These are phyloP conservation scores for Lipophrys pholis DNA, from an alignment of 2,113 vertebrate genomes.

Conservation along the genomic window DNA sequence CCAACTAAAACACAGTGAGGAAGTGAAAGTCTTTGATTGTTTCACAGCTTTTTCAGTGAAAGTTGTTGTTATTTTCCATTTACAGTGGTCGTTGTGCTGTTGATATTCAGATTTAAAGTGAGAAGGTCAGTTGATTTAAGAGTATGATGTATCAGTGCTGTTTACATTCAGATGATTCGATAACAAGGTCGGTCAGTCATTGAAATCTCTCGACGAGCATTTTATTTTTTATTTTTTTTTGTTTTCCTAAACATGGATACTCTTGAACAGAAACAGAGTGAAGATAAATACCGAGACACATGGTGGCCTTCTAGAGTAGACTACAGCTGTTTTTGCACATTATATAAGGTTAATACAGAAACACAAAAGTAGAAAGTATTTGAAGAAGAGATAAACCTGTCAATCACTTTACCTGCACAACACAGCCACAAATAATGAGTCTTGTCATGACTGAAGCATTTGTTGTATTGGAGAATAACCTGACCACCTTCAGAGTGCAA, in stretches of 20 bases:
- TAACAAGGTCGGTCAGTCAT: constrained; percentile 19
- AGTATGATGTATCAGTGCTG: not conserved
- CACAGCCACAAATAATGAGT: constrained; percentile 38
- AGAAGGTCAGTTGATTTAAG: not conserved
- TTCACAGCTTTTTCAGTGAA: not conserved
- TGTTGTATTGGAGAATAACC: constrained; percentile 20
- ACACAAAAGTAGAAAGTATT: constrained; percentile 63
- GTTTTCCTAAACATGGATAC: not conserved
- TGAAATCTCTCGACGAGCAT: constrained; percentile 18
- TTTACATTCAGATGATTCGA: constrained; percentile 35
- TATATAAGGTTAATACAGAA: constrained; percentile 60
- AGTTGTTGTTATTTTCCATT: constrained; percentile 4
- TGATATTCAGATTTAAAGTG: constrained; percentile 15
- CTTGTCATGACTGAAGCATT: constrained; percentile 16
- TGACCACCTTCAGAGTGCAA: constrained; percentile 13
- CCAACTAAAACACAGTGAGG: not conserved
- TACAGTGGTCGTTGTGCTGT: not conserved
- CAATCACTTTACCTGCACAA: constrained; percentile 53
- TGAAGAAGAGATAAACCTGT: constrained; percentile 54
- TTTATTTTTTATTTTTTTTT: constrained; percentile 23
- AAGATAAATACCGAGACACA: constrained; percentile 63
- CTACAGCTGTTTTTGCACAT: constrained; percentile 78
- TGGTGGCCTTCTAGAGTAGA: constrained; percentile 78
- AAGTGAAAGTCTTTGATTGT: not conserved
- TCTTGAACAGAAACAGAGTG: constrained; percentile 28